Conservation (phyloP, 30 jellyfish, hydroid and myxozoan genomes). For the Pelagia noctiluca region DNA sequence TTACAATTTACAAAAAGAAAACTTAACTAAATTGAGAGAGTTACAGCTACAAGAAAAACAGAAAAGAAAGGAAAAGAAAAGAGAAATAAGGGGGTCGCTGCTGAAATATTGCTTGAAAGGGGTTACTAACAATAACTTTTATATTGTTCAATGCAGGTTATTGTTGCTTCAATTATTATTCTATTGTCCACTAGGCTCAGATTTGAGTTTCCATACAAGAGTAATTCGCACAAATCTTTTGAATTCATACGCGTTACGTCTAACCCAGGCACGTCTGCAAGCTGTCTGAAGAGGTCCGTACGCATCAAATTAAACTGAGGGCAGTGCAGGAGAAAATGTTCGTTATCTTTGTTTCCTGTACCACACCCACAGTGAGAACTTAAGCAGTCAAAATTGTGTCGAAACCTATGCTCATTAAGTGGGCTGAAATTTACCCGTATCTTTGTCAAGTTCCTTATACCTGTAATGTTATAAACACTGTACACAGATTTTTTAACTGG, state of each 20-base stretch:
- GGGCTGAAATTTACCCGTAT: constrained; percentile 25
- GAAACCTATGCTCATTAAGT: constrained; percentile 20
- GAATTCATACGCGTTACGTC: constrained; percentile 4
- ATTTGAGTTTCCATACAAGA: constrained; percentile 16
- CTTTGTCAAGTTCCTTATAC: constrained; percentile 27
- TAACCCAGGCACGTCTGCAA: constrained; percentile 11
- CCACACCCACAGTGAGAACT: constrained; percentile 23
- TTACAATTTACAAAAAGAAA: too few species aligned
- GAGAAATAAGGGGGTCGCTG: constrained; percentile 1
- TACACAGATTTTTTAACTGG: constrained; percentile 15
- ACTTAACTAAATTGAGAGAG: neutral
- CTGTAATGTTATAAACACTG: constrained; percentile 7
- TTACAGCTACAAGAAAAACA: neutral
- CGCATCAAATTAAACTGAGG: constrained; percentile 24
- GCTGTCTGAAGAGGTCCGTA: neutral
- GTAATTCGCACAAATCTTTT: constrained; percentile 25
- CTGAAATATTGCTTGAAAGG: neutral
- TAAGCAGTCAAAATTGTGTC: constrained; percentile 24
- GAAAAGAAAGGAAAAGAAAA: neutral
- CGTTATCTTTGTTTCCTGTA: constrained; percentile 11
- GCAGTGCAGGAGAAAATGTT: constrained; percentile 38
- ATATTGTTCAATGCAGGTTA: constrained; percentile 15
- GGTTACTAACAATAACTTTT: neutral
- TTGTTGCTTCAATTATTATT: constrained; percentile 25
- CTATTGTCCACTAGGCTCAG: constrained; percentile 27